Evolutionary conservation across 1,140 invertebrate species (phyloP).

Genomic region (Macrotrachela quadricornifera): DNA sequence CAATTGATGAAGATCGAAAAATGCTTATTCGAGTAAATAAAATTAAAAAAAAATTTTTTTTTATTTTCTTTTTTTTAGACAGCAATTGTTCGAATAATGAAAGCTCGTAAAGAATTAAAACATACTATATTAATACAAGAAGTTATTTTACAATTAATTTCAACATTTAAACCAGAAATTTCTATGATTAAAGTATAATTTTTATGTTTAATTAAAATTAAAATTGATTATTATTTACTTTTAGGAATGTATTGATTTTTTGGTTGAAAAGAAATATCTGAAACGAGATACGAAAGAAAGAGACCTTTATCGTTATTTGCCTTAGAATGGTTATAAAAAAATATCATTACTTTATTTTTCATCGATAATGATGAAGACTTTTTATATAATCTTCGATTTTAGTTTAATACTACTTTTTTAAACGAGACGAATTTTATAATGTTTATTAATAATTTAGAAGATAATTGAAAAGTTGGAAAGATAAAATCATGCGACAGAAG

Average conservation of each 20-base stretch:
- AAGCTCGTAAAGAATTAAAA: constrained; percentile 82
- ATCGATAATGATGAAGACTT: no score
- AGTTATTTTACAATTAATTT: constrained; percentile 76
- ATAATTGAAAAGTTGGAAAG: no score
- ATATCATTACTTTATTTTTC: no score
- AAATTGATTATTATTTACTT: constrained; percentile 20
- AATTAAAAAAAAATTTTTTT: no score
- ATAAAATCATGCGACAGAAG: no score
- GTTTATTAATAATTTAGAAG: no score
- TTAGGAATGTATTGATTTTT: constrained; percentile 95
- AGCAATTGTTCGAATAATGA: constrained; percentile 96
- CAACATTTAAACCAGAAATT: constrained; percentile 87
- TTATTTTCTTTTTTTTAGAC: constrained; percentile 31
- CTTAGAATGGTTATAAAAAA: no score
- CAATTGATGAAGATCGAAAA: constrained; percentile 94
- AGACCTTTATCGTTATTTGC: constrained; percentile 57
- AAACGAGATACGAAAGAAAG: constrained; percentile 86
- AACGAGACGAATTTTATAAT: no score
- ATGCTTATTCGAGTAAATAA: constrained; percentile 55
- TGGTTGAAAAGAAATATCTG: constrained; percentile 97
- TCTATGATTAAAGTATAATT: constrained; percentile 69
- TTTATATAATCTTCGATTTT: no score
- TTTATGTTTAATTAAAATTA: not conserved
- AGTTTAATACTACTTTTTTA: no score
- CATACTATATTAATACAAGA: constrained; percentile 87